Evolutionary conservation across 2,888 invertebrate species (phyloP).

Genomic region (Drosophila cracens): DNA sequence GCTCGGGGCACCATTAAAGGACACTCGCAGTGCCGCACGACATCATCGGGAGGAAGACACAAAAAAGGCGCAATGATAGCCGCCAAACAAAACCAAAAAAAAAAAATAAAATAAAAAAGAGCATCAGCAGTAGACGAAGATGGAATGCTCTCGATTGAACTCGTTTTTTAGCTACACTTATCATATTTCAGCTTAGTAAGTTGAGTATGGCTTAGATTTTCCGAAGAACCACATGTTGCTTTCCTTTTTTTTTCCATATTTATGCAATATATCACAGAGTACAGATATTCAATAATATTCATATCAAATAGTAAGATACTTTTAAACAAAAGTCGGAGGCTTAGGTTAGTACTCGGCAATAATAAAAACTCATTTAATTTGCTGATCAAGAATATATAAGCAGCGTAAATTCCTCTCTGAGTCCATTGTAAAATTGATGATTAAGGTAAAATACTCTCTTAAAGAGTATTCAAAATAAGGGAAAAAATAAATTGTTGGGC

Average conservation of each 20-base stretch:
- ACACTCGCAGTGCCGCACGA: conserved; percentile 49
- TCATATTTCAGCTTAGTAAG: neutral
- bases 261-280: neutral
- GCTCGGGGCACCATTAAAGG: conserved; percentile 53
- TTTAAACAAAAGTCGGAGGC: no score
- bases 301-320: neutral
- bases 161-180: neutral
- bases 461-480: conserved; percentile 22
- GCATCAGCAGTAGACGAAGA: neutral
- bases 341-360: no score
- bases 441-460: neutral
- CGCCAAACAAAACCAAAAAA: conserved; percentile 23
- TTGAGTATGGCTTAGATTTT: neutral
- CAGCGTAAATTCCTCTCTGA: neutral
- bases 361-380: neutral
- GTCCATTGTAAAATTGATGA: neutral
- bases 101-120: conserved; percentile 25
- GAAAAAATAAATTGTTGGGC: conserved; percentile 52
- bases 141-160: neutral
- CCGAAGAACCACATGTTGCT: neutral
- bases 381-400: neutral
- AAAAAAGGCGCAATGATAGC: conserved; percentile 55
- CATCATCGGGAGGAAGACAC: conserved; percentile 47
- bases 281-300: neutral
- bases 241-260: neutral